Percentiles rank a stretch among this genome's conserved stretches.
phyloP scores from a whole-genome alignment of 2,113 vertebrate species.

The Anser cygnoides region DNA sequence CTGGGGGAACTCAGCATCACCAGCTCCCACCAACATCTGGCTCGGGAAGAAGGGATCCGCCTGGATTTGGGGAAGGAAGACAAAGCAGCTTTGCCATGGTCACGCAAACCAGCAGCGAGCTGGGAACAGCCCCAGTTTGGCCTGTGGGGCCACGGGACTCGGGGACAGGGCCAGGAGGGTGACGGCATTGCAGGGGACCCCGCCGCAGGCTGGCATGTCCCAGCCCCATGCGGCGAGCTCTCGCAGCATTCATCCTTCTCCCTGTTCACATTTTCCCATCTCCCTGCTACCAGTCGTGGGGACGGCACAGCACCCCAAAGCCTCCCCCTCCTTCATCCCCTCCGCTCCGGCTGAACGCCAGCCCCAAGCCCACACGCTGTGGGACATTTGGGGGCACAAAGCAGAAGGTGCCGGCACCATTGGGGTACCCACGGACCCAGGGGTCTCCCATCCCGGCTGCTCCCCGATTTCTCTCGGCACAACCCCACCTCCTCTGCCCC shows the following conservation, averaged over 20 bases:
- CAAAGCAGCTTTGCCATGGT: neutral
- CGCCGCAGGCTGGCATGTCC: accelerated
- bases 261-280: accelerated
- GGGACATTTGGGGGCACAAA: neutral
- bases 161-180: neutral
- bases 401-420: accelerated
- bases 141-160: neutral
- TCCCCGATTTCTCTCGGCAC: neutral
- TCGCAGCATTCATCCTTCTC: neutral
- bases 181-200: too few species aligned
- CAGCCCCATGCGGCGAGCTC: neutral
- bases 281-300: accelerated
- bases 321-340: neutral
- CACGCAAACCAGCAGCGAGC: neutral
- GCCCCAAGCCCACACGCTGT: neutral
- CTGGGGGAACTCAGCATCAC: neutral
- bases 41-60: accelerated
- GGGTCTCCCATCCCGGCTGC: neutral
- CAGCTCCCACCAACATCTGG: neutral
- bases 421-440: accelerated
- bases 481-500: neutral
- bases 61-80: neutral
- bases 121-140: neutral
- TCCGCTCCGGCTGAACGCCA: accelerated
- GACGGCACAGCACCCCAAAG: accelerated